Evolutionary conservation across 2,113 vertebrate species (phyloP).

Genomic region (Dicaeum eximium): DNA sequence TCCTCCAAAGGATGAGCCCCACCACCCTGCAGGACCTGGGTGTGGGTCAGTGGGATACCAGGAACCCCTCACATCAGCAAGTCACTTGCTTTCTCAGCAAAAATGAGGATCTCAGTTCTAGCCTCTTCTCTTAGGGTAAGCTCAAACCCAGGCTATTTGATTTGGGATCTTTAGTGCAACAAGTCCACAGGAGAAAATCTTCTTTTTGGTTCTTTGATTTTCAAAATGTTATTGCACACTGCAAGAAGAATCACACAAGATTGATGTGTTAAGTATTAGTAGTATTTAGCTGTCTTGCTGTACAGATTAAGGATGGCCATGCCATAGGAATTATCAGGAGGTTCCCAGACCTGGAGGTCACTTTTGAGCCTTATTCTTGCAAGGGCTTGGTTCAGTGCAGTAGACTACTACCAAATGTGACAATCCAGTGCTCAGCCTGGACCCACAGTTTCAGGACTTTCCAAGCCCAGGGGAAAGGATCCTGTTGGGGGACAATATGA

Average conservation of each 20-base stretch:
- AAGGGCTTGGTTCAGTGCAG: neutral
- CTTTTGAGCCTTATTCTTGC: neutral
- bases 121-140: constrained; percentile 59
- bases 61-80: constrained; percentile 61
- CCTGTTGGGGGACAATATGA: neutral
- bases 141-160: constrained; percentile 37
- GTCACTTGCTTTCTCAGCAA: constrained; percentile 59
- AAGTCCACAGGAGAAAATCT: neutral
- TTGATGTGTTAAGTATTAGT: neutral
- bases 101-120: constrained; percentile 64
- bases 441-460: neutral
- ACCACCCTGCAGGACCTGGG: constrained; percentile 53
- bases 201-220: neutral
- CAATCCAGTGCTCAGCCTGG: accelerated
- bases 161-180: neutral
- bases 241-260: neutral
- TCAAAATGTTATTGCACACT: neutral
- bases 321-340: neutral
- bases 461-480: neutral
- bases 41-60: constrained; percentile 29
- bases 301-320: neutral
- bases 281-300: neutral
- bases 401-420: neutral
- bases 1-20: constrained; percentile 53
- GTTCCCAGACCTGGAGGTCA: neutral